phyloP scores from a whole-genome alignment of 2,888 invertebrate genomes.

The Galeopsomyia nigrocyanea region DNA sequence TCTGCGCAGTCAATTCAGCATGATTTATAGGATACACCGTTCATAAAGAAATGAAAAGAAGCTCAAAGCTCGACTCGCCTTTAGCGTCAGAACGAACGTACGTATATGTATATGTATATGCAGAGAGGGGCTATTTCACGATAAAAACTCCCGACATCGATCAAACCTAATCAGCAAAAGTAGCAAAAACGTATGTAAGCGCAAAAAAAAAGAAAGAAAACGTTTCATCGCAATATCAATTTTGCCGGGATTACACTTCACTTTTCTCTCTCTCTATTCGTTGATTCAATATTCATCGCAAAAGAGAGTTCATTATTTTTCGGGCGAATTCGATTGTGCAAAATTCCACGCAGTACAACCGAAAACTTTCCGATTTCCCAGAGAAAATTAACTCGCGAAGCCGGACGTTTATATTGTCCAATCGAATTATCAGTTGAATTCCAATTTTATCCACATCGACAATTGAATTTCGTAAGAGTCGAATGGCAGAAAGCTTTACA shows the following conservation, averaged over 20 bases:
- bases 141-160: conserved; percentile 13
- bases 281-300: conserved; percentile 11
- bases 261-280: too few species aligned
- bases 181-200: neutral
- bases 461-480: too few species aligned
- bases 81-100: too few species aligned
- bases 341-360: neutral
- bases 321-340: neutral
- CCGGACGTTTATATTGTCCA: too few species aligned
- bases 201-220: conserved; percentile 6
- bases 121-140: neutral
- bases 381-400: neutral
- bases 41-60: too few species aligned
- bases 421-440: too few species aligned
- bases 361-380: neutral
- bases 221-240: conserved; percentile 37
- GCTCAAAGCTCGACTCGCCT: too few species aligned
- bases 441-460: too few species aligned
- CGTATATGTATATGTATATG: too few species aligned
- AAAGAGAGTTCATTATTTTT: conserved; percentile 11
- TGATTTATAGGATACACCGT: too few species aligned
- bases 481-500: too few species aligned
- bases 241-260: conserved; percentile 3
- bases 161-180: conserved; percentile 36
- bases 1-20: too few species aligned